A percentile compares a stretch with the other conserved stretches of the same genome.
Conservation (phyloP, 2,113 vertebrate genomes). For the Taurulus bubalis region DNA sequence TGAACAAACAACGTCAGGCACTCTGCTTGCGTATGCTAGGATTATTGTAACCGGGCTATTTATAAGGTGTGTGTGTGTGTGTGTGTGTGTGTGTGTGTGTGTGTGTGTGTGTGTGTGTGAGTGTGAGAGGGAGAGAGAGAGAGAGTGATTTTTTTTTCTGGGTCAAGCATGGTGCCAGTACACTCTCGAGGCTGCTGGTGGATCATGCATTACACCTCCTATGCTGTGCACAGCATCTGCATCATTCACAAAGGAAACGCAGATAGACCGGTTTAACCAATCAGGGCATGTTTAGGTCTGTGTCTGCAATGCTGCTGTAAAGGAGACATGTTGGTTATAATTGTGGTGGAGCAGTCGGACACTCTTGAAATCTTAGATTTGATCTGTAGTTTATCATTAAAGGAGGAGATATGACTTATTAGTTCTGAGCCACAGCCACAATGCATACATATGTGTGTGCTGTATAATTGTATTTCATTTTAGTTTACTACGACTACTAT, state of each 20-base stretch:
- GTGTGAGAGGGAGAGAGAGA: constrained; percentile 47
- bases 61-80: constrained; percentile 64
- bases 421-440: neutral
- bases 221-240: constrained; percentile 50
- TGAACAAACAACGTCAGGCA: constrained; percentile 73
- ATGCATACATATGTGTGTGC: neutral
- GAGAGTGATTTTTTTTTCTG: constrained; percentile 63
- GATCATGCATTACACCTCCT: constrained; percentile 42
- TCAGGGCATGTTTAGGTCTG: neutral
- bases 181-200: constrained; percentile 56
- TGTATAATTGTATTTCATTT: too few relatives aligned
- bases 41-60: constrained; percentile 82
- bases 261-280: constrained; percentile 16
- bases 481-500: neutral
- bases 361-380: neutral
- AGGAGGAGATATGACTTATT: neutral
- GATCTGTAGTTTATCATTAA: neutral
- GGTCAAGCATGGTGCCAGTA: constrained; percentile 71
- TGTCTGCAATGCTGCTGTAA: neutral
- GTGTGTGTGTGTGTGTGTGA: constrained; percentile 26
- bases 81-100: constrained; percentile 35
- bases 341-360: constrained; percentile 8
- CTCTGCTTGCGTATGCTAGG: constrained; percentile 78
- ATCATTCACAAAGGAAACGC: constrained; percentile 28
- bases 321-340: neutral